Conservation (phyloP, 2,113 vertebrate genomes). For the Hyperoodon ampullatus region DNA sequence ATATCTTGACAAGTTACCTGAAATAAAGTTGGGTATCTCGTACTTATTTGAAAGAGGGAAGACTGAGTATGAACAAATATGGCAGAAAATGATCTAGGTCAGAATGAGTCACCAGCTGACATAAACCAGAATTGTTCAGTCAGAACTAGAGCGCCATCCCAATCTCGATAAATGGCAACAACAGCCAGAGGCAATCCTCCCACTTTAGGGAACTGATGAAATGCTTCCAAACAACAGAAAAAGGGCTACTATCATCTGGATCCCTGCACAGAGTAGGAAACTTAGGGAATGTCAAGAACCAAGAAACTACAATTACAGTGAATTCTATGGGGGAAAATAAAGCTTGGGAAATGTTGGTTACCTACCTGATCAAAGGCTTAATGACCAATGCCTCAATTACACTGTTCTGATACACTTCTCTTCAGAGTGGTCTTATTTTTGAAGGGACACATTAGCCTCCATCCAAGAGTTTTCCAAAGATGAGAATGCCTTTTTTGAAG, state of each 20-base stretch:
- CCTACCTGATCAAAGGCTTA: neutral
- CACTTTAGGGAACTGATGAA: constrained; percentile 15
- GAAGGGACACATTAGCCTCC: neutral
- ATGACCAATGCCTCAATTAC: neutral
- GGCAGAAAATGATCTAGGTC: constrained; percentile 56
- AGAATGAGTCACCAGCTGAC: constrained; percentile 65
- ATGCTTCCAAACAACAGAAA: neutral
- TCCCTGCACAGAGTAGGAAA: neutral
- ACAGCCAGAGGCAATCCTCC: constrained; percentile 27
- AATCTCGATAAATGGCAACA: constrained; percentile 42
- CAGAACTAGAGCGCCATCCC: constrained; percentile 5
- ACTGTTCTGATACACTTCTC: neutral
- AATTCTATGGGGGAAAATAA: neutral
- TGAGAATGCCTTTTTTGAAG: neutral
- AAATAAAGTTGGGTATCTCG: constrained; percentile 19
- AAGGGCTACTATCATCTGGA: neutral
- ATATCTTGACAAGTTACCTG: constrained; percentile 15
- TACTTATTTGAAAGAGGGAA: constrained; percentile 52
- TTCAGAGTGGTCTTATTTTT: neutral
- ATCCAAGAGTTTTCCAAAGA: neutral
- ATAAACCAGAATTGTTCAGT: constrained; percentile 14
- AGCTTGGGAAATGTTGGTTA: neutral
- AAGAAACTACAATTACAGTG: neutral
- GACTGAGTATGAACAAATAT: constrained; percentile 36
- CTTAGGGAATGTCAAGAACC: neutral